phyloP scores from a whole-genome alignment of 2,888 invertebrate genomes.

The Drosophila subsilvestris region DNA sequence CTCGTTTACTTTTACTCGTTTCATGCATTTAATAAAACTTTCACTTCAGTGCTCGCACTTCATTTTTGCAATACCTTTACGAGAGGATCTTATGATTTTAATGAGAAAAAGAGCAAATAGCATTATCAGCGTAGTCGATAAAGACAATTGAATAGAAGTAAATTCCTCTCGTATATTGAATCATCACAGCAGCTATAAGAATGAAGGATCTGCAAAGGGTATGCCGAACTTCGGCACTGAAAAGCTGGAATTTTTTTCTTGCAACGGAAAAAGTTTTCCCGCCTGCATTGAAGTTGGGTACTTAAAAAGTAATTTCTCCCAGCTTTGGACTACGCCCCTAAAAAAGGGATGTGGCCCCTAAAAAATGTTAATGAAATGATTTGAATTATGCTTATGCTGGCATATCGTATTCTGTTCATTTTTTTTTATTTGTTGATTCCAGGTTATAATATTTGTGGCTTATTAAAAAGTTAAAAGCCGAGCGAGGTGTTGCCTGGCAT shows the following conservation, averaged over 20 bases:
- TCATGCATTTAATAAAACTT: slow-evolving; percentile 78
- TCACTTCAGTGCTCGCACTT: slow-evolving; percentile 65
- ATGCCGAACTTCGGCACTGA: not conserved
- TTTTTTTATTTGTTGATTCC: slow-evolving; percentile 16
- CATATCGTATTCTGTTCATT: slow-evolving; percentile 44
- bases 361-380: slow-evolving; percentile 76
- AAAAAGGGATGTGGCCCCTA: slow-evolving; percentile 58
- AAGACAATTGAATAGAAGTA: not conserved
- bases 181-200: not conserved
- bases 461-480: slow-evolving; percentile 70
- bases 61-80: slow-evolving; percentile 14
- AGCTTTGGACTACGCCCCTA: slow-evolving; percentile 32
- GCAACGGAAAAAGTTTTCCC: slow-evolving; percentile 62
- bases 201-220: not conserved
- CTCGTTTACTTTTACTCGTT: slow-evolving; percentile 62
- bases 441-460: slow-evolving; percentile 57
- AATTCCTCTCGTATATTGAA: not conserved
- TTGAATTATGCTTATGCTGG: slow-evolving; percentile 67
- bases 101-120: not conserved
- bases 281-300: slow-evolving; percentile 72
- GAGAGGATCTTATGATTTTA: not conserved
- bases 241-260: slow-evolving; percentile 17
- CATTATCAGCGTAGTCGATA: too few species aligned
- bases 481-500: slow-evolving; percentile 55
- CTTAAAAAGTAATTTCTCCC: slow-evolving; percentile 76